Evolutionary conservation across 2,113 vertebrate species (phyloP).

Genomic region (Sapajus apella): DNA sequence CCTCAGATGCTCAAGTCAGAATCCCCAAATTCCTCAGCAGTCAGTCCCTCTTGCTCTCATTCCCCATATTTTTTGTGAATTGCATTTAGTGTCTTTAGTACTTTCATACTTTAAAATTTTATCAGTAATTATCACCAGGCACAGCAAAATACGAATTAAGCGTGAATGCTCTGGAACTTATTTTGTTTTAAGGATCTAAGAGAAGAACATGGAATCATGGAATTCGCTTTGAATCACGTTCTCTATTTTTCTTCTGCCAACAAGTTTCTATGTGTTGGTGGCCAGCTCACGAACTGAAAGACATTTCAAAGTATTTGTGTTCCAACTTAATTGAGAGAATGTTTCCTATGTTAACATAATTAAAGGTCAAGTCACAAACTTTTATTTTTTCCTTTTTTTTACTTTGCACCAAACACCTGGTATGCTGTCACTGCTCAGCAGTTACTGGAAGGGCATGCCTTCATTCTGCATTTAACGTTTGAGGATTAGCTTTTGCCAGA

Average conservation of each 20-base stretch:
- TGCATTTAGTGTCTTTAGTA: background rate
- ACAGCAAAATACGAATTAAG: background rate
- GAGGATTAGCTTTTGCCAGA: background rate
- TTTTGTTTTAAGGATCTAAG: background rate
- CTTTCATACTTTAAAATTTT: background rate
- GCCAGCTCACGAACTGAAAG: conserved; percentile 32
- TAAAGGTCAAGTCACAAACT: background rate
- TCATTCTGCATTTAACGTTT: background rate
- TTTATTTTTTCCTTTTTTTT: background rate
- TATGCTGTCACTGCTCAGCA: background rate
- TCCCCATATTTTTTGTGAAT: background rate
- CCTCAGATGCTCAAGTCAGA: background rate
- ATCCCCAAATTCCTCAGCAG: background rate
- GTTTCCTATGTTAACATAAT: background rate
- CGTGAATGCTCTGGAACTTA: background rate
- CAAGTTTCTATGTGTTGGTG: background rate
- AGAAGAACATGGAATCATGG: background rate
- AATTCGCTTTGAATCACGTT: conserved; percentile 21
- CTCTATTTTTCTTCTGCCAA: conserved; percentile 36
- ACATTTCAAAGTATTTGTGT: conserved; percentile 12
- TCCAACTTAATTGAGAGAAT: background rate
- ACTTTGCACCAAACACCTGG: background rate
- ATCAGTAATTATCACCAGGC: background rate
- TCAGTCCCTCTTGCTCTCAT: background rate
- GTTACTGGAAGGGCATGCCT: background rate